A percentile compares a stretch with the other conserved stretches of the same genome.
Evolutionary conservation across 2,888 invertebrate genomes (phyloP).

Genomic region (Netelia fuscicornis): DNA sequence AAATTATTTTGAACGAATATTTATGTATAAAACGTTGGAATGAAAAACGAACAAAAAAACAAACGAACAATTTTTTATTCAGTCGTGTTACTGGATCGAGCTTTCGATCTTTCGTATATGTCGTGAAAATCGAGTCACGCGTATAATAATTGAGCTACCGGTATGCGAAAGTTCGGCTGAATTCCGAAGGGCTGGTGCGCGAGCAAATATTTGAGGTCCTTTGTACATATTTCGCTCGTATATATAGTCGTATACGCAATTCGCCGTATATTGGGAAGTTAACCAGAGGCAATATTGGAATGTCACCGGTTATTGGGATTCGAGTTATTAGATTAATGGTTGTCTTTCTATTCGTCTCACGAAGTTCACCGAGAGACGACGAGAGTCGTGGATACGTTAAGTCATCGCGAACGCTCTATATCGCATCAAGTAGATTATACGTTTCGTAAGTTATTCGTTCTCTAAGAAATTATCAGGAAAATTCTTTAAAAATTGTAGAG

Average conservation of each 20-base stretch:
- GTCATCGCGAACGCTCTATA: conserved; percentile 17
- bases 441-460: too few species aligned
- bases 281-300: conserved; percentile 78
- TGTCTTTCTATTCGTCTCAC: conserved; percentile 66
- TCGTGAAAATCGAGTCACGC: conserved; percentile 44
- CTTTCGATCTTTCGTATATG: background rate
- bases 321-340: conserved; percentile 80
- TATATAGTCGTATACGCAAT: conserved; percentile 21
- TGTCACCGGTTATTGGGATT: conserved; percentile 66
- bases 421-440: too few species aligned
- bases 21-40: background rate
- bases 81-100: background rate
- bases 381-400: conserved; percentile 1
- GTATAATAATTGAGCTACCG: conserved; percentile 64
- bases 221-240: conserved; percentile 14
- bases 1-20: background rate
- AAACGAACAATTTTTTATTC: background rate
- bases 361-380: conserved; percentile 16
- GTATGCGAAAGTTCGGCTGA: conserved; percentile 48
- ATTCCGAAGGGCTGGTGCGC: conserved; percentile 59
- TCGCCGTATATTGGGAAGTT: conserved; percentile 40
- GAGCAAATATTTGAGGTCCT: conserved; percentile 58
- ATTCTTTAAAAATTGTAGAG: too few species aligned
- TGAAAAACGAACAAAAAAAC: background rate
- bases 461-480: background rate